These are phyloP conservation scores for Mycetomoellerius zeteki DNA, from an alignment of 1,140 invertebrate species.

Conservation along the genomic window DNA sequence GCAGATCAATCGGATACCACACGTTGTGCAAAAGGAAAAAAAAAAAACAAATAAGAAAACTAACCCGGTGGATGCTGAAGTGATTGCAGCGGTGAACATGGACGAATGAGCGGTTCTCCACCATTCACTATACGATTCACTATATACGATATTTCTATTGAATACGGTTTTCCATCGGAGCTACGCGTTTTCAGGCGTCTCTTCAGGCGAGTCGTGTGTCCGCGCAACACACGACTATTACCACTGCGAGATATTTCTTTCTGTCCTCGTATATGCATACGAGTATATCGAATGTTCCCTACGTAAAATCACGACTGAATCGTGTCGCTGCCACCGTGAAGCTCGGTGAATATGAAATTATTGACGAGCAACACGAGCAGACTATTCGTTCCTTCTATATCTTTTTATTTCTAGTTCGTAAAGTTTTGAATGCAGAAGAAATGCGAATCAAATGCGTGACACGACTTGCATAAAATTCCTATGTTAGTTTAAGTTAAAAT, in stretches of 20 bases:
- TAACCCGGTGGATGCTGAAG: not conserved
- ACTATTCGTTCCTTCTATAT: not conserved
- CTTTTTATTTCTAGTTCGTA: not conserved
- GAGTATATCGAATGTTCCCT: not conserved
- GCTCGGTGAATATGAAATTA: conserved; percentile 39
- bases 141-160: conserved; percentile 54
- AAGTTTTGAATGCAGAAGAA: not conserved
- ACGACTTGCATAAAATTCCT: not conserved
- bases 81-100: conserved; percentile 1
- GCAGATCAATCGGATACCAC: conserved; percentile 25
- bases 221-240: conserved; percentile 3
- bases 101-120: conserved; percentile 1
- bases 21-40: not conserved
- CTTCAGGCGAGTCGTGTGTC: conserved; percentile 3
- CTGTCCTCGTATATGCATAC: not conserved
- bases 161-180: conserved; percentile 44
- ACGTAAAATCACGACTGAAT: conserved; percentile 36
- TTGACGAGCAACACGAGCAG: conserved; percentile 4
- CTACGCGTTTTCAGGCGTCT: conserved; percentile 36
- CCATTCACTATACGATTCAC: conserved; percentile 41
- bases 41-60: conserved; percentile 29
- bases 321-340: not conserved
- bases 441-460: not conserved
- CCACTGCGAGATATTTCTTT: conserved; percentile 37
- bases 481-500: not conserved